Percentiles rank a stretch among this genome's conserved stretches.
Conservation (phyloP, 2,888 invertebrate species). For the Cyrtodaria siliqua region DNA sequence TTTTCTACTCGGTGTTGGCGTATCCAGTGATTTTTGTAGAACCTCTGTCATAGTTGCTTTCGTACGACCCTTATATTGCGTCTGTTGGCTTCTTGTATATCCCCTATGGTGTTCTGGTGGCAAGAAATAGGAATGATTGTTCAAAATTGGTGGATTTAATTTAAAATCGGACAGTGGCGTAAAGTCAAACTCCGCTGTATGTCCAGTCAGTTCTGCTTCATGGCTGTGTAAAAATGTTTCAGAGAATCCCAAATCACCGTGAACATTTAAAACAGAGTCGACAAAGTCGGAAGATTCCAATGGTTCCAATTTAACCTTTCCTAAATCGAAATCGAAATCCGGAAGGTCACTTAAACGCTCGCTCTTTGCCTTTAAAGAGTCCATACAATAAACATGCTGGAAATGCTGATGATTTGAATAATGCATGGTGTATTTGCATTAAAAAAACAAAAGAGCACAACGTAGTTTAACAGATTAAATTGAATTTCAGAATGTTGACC, state of each 20-base stretch:
- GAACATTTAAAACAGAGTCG: neutral
- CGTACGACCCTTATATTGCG: neutral
- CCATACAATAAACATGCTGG: no score
- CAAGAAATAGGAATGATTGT: neutral
- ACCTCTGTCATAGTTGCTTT: slow-evolving; percentile 31
- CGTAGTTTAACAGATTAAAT: no score
- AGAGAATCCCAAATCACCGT: neutral
- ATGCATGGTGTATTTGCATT: no score
- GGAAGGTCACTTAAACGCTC: neutral
- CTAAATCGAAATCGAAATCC: neutral
- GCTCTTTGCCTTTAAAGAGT: no score
- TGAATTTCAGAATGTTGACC: no score
- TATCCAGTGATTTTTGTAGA: neutral
- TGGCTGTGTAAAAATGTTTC: no score
- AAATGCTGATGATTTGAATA: no score
- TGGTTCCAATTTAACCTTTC: neutral
- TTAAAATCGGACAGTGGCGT: no score
- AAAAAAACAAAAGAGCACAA: no score
- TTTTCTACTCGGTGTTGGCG: slow-evolving; percentile 22
- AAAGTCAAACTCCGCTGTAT: no score
- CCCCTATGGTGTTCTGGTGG: neutral
- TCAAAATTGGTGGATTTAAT: no score
- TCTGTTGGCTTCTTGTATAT: neutral
- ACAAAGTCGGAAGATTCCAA: neutral
- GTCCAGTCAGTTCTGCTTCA: neutral